These are phyloP conservation scores for Eurystomus gularis DNA, from an alignment of 2,113 vertebrate genomes.

Conservation along the genomic window DNA sequence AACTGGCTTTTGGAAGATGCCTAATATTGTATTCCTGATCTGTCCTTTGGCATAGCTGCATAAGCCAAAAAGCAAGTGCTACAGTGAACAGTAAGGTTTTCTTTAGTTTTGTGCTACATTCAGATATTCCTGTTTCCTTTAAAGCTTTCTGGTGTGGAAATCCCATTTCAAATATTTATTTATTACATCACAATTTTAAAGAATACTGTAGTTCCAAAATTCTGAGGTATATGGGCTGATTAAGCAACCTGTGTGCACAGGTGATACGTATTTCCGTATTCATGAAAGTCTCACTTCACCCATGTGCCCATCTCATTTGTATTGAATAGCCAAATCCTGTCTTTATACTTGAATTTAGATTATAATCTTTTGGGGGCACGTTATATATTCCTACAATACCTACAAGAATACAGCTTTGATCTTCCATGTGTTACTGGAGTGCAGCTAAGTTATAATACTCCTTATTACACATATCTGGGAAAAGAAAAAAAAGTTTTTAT, in stretches of 20 bases:
- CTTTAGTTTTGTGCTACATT: not conserved
- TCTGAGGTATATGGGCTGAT: not conserved
- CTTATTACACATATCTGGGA: not conserved
- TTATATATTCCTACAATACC: not conserved
- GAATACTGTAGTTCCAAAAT: not conserved
- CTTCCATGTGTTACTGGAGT: fast-evolving
- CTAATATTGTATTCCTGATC: not conserved
- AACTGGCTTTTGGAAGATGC: not conserved
- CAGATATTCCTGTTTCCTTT: not conserved
- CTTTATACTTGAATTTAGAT: not conserved
- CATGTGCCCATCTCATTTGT: not conserved
- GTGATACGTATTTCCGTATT: not conserved
- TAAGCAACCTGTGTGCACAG: not conserved
- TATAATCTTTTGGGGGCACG: not conserved
- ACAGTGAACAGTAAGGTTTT: not conserved
- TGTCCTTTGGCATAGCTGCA: not conserved
- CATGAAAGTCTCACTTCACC: not conserved
- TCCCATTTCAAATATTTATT: not conserved
- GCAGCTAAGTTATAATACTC: not conserved
- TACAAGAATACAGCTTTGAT: not conserved
- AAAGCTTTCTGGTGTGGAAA: not conserved
- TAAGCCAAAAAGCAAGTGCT: not conserved
- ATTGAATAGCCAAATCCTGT: not conserved
- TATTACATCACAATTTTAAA: not conserved
- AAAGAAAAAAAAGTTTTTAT: not conserved